These are phyloP conservation scores for Magallana angulata DNA, from an alignment of 1,140 invertebrate genomes.

Conservation along the genomic window DNA sequence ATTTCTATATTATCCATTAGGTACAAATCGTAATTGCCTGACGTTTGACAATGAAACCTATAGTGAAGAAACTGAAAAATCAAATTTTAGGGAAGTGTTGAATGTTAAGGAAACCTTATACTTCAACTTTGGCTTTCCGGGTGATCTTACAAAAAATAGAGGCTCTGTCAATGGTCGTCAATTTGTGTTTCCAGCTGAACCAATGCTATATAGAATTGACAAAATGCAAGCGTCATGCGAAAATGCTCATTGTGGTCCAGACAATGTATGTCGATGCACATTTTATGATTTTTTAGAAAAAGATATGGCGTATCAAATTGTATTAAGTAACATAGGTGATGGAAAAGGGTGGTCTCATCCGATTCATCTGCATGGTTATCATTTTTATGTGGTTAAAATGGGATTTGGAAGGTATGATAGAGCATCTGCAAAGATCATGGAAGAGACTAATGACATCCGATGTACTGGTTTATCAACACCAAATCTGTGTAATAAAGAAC, in stretches of 20 bases:
- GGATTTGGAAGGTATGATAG: slow-evolving; percentile 63
- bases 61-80: slow-evolving; percentile 37
- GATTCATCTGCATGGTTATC: slow-evolving; percentile 87
- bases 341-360: slow-evolving; percentile 81
- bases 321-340: slow-evolving; percentile 42
- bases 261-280: slow-evolving; percentile 44
- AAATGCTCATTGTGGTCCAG: slow-evolving; percentile 42
- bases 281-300: background rate
- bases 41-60: slow-evolving; percentile 49
- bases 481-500: slow-evolving; percentile 54
- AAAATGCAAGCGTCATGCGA: slow-evolving; percentile 45
- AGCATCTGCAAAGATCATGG: slow-evolving; percentile 2
- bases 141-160: slow-evolving; percentile 42
- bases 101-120: slow-evolving; percentile 51
- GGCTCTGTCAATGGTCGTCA: slow-evolving; percentile 59
- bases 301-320: slow-evolving; percentile 39
- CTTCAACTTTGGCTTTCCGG: slow-evolving; percentile 64
- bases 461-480: slow-evolving; percentile 42
- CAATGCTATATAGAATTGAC: slow-evolving; percentile 46
- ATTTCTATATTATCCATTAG: slow-evolving; percentile 47
- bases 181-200: slow-evolving; percentile 43
- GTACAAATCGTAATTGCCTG: slow-evolving; percentile 45
- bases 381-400: slow-evolving; percentile 85
- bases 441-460: slow-evolving; percentile 52
- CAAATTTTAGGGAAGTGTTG: background rate